These are phyloP conservation scores for Leptinotarsa texana DNA, from an alignment of 1,140 invertebrate species.

Conservation along the genomic window DNA sequence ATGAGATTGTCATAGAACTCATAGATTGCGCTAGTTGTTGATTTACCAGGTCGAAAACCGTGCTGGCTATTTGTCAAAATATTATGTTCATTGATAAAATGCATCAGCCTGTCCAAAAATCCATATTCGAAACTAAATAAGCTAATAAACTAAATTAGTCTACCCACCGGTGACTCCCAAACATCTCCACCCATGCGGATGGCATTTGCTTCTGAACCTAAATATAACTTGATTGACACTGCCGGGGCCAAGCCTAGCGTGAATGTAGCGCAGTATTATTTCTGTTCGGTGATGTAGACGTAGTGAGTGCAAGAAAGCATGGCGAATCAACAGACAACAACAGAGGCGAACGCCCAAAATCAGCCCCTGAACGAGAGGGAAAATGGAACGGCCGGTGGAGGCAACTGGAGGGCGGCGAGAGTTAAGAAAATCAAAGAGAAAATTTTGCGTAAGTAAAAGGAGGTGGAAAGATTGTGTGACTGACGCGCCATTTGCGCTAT, in stretches of 20 bases:
- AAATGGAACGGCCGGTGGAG: not conserved
- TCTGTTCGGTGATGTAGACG: constrained; percentile 5
- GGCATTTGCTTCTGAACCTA: not conserved
- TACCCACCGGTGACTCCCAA: not conserved
- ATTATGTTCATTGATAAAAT: too few species aligned
- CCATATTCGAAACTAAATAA: too few species aligned
- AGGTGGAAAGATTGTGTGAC: too few species aligned
- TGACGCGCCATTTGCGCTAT: too few species aligned
- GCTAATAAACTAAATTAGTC: not conserved
- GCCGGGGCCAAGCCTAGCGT: not conserved
- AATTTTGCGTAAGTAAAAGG: not conserved
- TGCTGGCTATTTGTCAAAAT: too few species aligned
- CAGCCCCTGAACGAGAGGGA: not conserved
- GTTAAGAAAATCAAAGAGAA: not conserved
- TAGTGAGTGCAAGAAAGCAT: not conserved
- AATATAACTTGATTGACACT: constrained; percentile 3
- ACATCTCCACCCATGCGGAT: constrained; percentile 2
- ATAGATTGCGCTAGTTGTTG: too few species aligned
- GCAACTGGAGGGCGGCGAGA: not conserved
- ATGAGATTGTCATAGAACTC: too few species aligned
- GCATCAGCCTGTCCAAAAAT: too few species aligned
- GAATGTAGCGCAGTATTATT: constrained; percentile 5
- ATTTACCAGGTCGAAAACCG: too few species aligned
- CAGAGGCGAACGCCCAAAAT: not conserved
- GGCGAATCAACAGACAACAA: not conserved